Conservation (phyloP, 2,797 vertebrate species). For the Peromyscus aztecus region DNA sequence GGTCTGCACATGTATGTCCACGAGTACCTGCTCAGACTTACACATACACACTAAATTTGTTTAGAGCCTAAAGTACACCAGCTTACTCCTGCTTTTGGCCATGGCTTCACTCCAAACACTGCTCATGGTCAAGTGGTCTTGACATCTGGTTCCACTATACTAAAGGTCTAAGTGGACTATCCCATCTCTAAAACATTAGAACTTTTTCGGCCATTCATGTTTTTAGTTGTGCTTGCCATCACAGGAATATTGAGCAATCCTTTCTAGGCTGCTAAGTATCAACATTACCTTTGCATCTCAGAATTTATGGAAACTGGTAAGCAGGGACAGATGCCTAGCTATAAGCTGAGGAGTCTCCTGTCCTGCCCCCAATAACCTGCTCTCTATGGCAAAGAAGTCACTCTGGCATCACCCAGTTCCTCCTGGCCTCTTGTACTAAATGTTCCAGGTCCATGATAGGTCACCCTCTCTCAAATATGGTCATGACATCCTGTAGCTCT, state of each 20-base stretch:
- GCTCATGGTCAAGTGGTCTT: not conserved
- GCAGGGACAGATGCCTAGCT: not conserved
- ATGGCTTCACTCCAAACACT: not conserved
- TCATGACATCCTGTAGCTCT: not conserved
- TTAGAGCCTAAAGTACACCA: not conserved
- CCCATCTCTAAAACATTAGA: not conserved
- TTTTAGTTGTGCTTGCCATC: not conserved
- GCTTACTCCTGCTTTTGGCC: not conserved
- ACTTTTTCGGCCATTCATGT: not conserved
- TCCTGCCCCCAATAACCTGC: not conserved
- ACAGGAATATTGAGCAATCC: not conserved
- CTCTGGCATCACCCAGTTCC: not conserved
- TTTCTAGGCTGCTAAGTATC: not conserved
- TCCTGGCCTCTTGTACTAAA: not conserved
- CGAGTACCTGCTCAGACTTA: not conserved
- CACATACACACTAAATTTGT: not conserved
- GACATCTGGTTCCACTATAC: not conserved
- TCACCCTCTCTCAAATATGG: not conserved
- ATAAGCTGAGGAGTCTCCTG: not conserved
- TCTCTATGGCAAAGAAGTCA: conserved; percentile 26
- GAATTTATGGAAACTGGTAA: not conserved
- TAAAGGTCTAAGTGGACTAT: not conserved
- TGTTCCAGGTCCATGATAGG: not conserved
- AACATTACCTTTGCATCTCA: not conserved
- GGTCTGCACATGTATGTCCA: not conserved